Base-by-base conservation (phyloP, 2,888 invertebrate genomes). In the Apoda limacodes region DNA sequence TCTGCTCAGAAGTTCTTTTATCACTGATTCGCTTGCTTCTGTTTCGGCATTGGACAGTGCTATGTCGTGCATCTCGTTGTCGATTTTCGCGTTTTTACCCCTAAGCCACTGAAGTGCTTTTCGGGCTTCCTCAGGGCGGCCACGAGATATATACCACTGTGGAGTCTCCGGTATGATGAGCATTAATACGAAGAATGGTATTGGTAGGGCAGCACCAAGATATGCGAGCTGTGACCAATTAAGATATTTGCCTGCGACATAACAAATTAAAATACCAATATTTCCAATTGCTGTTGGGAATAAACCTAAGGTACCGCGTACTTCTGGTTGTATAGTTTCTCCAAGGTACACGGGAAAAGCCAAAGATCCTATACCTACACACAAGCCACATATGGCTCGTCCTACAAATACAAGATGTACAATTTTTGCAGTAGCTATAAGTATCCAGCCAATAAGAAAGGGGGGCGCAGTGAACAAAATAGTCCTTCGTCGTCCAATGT, bases 121-220 rank as follows among this genome's bases (percentile, higher is more conserved):
- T 24, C 88, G 82, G 0, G 96, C 95, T 32, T 88, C 86, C 39
- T 89, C 88, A 40, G 86, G 85, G 28, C 87, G 84, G 32, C 88
- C 88, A 42, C 88, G 90, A 9, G 91, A 86, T 34, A 95, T 85
- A 63, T 91, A 91, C 93, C 94, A 96, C 41, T 93, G 86, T 0
- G 98, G 97, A 1, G 96, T 95, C 75, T 98, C 97, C 2, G 96
- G 97, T 43, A 97, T 92, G 47, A 90, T 80, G 52, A 91, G 85
- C 85, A 92, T 90, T 34, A 91, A 67, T n/a, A 92, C 54, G 12
- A 93, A 75, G 56, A 93, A 92, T 0, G 94, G 89, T 30, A 94
- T 57, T 0, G 94, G 89, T 20, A 95, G 62, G 1, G 83, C 61
- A 2, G 89, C 87, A 11, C 94, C 95, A 7, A 94, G 59, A 39